Percentiles rank a stretch among this genome's conserved stretches.
Evolutionary conservation across 2,797 vertebrate genomes (phyloP).

Genomic region (Sciurus carolinensis): DNA sequence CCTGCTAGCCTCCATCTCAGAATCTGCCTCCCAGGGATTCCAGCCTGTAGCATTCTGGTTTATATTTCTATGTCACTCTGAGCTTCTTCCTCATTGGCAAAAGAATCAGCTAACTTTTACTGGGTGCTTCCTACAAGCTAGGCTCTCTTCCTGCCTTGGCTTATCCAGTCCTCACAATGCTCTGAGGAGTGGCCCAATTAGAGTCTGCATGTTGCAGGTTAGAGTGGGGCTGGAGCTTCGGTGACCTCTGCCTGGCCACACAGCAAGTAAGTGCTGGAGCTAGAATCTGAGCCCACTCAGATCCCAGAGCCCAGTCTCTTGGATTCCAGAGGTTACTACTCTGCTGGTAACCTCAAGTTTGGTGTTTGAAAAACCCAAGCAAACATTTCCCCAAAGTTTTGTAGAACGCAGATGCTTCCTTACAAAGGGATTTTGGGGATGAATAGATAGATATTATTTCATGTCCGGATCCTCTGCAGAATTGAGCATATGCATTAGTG

Average conservation of each 20-base stretch:
- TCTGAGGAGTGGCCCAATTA: background rate
- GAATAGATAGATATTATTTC: background rate
- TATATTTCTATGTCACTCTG: background rate
- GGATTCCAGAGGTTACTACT: too few species aligned
- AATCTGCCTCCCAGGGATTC: background rate
- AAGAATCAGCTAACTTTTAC: background rate
- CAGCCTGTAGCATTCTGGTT: background rate
- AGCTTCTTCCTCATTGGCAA: background rate
- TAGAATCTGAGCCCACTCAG: background rate
- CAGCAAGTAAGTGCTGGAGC: accelerated
- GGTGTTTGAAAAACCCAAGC: background rate
- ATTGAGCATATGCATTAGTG: background rate
- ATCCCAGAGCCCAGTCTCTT: constrained; percentile 24
- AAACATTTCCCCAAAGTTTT: background rate
- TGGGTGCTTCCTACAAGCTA: background rate
- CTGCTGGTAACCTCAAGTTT: background rate
- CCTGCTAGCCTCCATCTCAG: background rate
- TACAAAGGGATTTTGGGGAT: background rate
- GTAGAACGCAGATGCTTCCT: background rate
- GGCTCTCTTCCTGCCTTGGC: background rate
- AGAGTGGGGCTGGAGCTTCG: background rate
- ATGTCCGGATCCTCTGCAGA: background rate
- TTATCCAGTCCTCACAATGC: background rate
- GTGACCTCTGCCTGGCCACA: background rate
- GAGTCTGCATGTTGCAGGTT: background rate